A percentile compares a stretch with the other conserved stretches of the same genome.
These are phyloP conservation scores for Notarius quadriscutis DNA, from an alignment of 2,113 vertebrate genomes.

Conservation along the genomic window DNA sequence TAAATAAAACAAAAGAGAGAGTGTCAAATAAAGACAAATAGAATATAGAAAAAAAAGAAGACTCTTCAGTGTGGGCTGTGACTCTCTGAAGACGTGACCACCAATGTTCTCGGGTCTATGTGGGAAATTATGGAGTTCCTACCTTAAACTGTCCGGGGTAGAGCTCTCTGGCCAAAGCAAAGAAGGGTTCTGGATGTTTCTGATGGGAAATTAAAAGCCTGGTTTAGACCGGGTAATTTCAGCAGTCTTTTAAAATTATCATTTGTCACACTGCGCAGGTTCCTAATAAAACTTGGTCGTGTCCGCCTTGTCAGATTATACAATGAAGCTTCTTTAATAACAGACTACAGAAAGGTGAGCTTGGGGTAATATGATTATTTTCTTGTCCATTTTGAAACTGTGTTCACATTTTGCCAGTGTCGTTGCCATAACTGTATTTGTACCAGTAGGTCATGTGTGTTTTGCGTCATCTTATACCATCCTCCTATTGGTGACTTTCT, in stretches of 20 bases:
- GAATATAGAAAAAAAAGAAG: neutral
- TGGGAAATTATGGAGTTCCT: conserved; percentile 43
- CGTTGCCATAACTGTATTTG: neutral
- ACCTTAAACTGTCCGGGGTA: conserved; percentile 95
- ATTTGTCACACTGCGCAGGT: neutral
- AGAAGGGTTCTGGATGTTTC: conserved; percentile 92
- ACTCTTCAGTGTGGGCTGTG: neutral
- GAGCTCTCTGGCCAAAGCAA: conserved; percentile 85
- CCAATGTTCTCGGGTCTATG: neutral
- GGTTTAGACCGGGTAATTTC: neutral
- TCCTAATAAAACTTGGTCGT: neutral
- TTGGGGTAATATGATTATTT: neutral
- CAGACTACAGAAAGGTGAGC: neutral
- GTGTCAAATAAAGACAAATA: neutral
- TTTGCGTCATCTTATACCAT: neutral
- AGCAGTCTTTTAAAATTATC: neutral
- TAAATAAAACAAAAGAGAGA: conserved; percentile 52
- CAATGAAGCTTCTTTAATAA: neutral
- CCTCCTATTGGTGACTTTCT: neutral
- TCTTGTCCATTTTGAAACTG: neutral
- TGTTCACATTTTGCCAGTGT: neutral
- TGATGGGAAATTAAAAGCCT: conserved; percentile 52
- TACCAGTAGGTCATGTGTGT: neutral
- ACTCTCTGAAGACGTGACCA: neutral
- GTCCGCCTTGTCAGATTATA: neutral